Evolutionary conservation across 2,888 invertebrate genomes (phyloP), one percentile per base, ranked within the genome.

Genomic region (Himalopsyche japonica): DNA sequence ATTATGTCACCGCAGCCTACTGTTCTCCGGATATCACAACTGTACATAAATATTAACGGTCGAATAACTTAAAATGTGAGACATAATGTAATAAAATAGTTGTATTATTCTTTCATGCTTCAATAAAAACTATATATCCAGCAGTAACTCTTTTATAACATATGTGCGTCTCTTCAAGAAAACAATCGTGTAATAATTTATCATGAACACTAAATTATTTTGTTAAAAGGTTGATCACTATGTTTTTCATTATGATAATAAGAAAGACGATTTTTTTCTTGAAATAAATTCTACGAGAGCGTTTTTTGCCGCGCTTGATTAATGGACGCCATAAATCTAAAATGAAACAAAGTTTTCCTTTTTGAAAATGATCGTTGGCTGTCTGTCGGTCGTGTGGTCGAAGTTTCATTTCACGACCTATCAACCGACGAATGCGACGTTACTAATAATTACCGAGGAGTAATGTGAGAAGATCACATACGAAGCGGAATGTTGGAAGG

Each of bases 361-460:
- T 77, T 34, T 77, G 77, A 34, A 32, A 77, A 27, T 27, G 77
- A 77, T n/a, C n/a, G n/a, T 77, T 34, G 37, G 20, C 77, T 20
- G 77, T n/a, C 77, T 20, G 77, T 34, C 43, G 32, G 37, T 77
- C 77, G 77, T 77, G 37, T 77, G n/a, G 32, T 43, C 70, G 18
- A 70, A 24, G 10, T 24, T 76, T 76, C 34, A 81, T 70, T 57
- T 76, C 57, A 43, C 43, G 37, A 70, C 70, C 64, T 76, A 34
- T 81, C 70, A 70, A 76, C 70, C 3, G 5, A 70, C 34, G 81
- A 81, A 81, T 70, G 81, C 37, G 81, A 81, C 70, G 81, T 64
- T 76, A 70, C 81, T 76, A 76, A 81, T 81, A 43, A 43, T 43
- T 43, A 15, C 43, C 18, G 70, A 6, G 37, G 81, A 81, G 37